phyloP scores from a whole-genome alignment of 2,797 vertebrate genomes.

The Anisognathus igniventris region DNA sequence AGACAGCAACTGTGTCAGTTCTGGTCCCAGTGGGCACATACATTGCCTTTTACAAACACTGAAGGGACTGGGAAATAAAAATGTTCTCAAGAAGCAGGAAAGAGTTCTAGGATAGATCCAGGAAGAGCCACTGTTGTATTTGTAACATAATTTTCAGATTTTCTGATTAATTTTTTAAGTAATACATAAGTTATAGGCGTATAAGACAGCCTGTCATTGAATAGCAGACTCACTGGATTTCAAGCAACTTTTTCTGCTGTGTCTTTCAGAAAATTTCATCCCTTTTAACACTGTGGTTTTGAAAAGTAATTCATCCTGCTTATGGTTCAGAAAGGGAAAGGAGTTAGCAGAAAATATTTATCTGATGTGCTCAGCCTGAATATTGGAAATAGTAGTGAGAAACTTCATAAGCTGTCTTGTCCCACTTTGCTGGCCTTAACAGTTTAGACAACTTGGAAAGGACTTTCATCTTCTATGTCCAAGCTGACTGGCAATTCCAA shows the following conservation, averaged over 20 bases:
- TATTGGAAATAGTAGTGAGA: background rate
- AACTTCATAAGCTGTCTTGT: background rate
- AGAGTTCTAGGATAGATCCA: background rate
- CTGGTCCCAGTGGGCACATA: background rate
- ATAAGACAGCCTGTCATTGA: background rate
- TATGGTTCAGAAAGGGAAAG: background rate
- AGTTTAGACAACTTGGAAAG: background rate
- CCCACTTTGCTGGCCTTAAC: background rate
- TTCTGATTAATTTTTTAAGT: background rate
- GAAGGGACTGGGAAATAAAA: background rate
- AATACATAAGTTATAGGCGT: background rate
- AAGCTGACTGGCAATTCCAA: background rate
- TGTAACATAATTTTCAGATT: background rate
- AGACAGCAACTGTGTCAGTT: background rate
- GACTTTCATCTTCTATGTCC: background rate
- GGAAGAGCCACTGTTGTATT: background rate
- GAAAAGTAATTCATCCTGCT: background rate
- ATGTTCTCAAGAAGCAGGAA: background rate
- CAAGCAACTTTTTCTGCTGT: background rate
- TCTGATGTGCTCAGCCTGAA: background rate
- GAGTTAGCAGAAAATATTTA: background rate
- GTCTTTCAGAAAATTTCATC: background rate
- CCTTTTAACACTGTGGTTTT: background rate
- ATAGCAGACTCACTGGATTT: background rate
- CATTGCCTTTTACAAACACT: background rate